phyloP scores from a whole-genome alignment of 2,888 invertebrate genomes.

The Phyto melanocephala region DNA sequence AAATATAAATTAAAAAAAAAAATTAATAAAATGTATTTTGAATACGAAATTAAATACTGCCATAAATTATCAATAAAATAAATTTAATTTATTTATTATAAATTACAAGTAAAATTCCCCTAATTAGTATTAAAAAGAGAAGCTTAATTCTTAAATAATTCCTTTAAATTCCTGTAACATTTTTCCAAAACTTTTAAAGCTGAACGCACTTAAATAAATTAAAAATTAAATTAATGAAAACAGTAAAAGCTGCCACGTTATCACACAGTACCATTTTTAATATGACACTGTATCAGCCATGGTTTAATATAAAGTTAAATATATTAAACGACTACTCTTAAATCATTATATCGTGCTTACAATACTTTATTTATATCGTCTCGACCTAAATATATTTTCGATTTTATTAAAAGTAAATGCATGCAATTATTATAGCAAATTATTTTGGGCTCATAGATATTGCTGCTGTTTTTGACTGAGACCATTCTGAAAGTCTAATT shows the following conservation, averaged over 20 bases:
- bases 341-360: too few relatives aligned
- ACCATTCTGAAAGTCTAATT: too few relatives aligned
- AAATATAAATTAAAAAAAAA: background rate
- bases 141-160: background rate
- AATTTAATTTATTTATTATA: conserved; percentile 17
- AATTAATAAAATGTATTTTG: background rate
- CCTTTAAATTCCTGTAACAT: background rate
- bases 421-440: too few relatives aligned
- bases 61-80: conserved; percentile 57
- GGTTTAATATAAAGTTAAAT: too few relatives aligned
- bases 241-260: conserved; percentile 6
- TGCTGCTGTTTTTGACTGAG: too few relatives aligned
- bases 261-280: too few relatives aligned
- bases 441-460: too few relatives aligned
- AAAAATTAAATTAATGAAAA: background rate
- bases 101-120: conserved; percentile 17
- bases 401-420: too few relatives aligned
- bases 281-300: too few relatives aligned
- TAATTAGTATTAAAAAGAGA: conserved; percentile 34
- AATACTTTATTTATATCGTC: too few relatives aligned
- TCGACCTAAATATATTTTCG: too few relatives aligned
- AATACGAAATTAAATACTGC: conserved; percentile 48
- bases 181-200: background rate
- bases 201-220: background rate
- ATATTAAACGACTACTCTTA: too few relatives aligned